Evolutionary conservation across 2,888 invertebrate species (phyloP), one percentile per base, ranked within the genome.

Genomic region (Caenorhabditis japonica): DNA sequence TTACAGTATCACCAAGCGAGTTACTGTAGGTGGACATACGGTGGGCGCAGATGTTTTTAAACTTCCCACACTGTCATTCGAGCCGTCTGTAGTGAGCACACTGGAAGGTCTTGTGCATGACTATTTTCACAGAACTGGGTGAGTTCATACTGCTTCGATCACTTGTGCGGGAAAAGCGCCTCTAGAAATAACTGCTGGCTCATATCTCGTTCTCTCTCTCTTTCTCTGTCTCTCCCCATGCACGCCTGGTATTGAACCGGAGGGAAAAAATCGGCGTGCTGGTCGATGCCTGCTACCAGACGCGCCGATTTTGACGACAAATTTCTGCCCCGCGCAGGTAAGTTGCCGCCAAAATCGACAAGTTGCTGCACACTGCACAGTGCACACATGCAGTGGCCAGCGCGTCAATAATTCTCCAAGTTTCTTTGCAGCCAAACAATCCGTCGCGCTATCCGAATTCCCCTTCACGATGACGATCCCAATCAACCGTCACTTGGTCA

Each of bases 11-110:
- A 60, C 58, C 2, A 72, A 72, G 33, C 49, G 77, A 39, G 69
- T 72, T 15, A 77, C 77, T 1, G 77, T 77, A 23, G 77, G 77
- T 23, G 64, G 56, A 4, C 77, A 77, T 49, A 39, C 69, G 4
- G 70, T 77, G 4, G 69, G 72, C 0, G 58, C 62, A 12, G 75
- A 75, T 34, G 77, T 77, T 13, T 72, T 69, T 38, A 64, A 62
- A 23, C 47, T 77, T 12, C 77, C 77, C 8, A 75, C 49, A 15
- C 30, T 60, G 12, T 72, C 72, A 3, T 60, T 72, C 15, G 72
- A 72, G 39, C 72, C 72, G n/a, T 46, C 60, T n/a, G 55, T 43
- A 44, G 52, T 72, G 34, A 51, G 41, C 27, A 55, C 60, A 2
- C 23, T 64, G 23, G 72, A 72, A 17, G 72, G 66, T 27, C 47